These are phyloP conservation scores for Ashinkailepas kermadecensis DNA, from an alignment of 2,888 invertebrate species.

Conservation along the genomic window DNA sequence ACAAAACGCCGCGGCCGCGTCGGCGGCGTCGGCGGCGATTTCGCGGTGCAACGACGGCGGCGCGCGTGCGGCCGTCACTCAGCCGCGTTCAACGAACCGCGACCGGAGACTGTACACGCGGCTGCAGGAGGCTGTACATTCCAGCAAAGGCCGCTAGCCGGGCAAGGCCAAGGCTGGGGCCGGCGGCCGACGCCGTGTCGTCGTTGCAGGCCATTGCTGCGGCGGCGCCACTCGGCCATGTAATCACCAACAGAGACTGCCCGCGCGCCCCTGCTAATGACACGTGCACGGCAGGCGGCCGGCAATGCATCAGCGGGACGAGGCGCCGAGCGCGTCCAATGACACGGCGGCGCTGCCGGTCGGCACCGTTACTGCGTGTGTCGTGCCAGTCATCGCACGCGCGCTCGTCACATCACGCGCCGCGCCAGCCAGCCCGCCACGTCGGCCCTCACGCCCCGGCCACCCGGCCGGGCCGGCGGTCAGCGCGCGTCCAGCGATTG, in stretches of 20 bases:
- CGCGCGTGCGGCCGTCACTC: background rate
- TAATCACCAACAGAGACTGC: background rate
- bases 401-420: background rate
- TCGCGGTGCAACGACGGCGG: background rate
- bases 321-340: too few species aligned
- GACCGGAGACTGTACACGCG: background rate
- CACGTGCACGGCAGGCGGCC: background rate
- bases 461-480: background rate
- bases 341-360: background rate
- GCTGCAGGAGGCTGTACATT: background rate
- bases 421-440: background rate
- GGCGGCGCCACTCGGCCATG: background rate
- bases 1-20: background rate
- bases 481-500: background rate
- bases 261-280: background rate
- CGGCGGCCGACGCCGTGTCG: background rate
- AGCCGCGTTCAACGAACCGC: background rate
- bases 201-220: background rate
- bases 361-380: background rate
- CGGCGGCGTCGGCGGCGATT: background rate
- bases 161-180: background rate
- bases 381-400: background rate
- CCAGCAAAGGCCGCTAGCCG: conserved; percentile 14
- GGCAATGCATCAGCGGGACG: background rate
- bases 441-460: background rate